These are phyloP conservation scores for Hemithea aestivaria DNA, from an alignment of 2,888 invertebrate genomes.

Conservation along the genomic window DNA sequence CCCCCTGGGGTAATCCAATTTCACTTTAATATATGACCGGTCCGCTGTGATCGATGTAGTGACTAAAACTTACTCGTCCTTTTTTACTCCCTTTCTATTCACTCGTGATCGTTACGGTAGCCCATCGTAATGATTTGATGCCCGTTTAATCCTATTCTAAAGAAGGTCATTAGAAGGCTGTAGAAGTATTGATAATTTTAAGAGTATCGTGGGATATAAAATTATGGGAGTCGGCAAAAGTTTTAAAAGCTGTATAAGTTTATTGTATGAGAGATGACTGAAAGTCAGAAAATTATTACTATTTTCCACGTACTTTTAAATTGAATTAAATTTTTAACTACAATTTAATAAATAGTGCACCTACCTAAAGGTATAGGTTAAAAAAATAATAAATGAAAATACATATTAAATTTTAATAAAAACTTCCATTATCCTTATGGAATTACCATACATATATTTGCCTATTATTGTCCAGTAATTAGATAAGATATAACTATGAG, in stretches of 20 bases:
- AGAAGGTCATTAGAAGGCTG: slow-evolving; percentile 37
- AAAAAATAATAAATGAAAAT: no score
- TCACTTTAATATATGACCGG: slow-evolving; percentile 44
- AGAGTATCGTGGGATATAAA: slow-evolving; percentile 12
- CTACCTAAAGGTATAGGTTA: no score
- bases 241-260: no score
- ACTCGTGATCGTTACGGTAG: slow-evolving; percentile 26
- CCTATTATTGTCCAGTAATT: slow-evolving; percentile 12
- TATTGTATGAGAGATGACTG: no score
- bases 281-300: no score
- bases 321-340: no score
- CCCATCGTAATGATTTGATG: slow-evolving; percentile 27
- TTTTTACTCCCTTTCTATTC: slow-evolving; percentile 17
- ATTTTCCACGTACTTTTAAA: no score
- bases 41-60: slow-evolving; percentile 32
- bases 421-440: no score
- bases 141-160: slow-evolving; percentile 32
- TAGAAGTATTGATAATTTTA: slow-evolving; percentile 32
- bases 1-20: slow-evolving; percentile 64
- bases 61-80: slow-evolving; percentile 26
- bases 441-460: slow-evolving; percentile 6
- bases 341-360: no score
- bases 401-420: no score
- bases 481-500: slow-evolving; percentile 17
- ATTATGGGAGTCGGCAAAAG: no score